phyloP scores from a whole-genome alignment of 2,797 vertebrate species.

The Pseudomugil tenellus region DNA sequence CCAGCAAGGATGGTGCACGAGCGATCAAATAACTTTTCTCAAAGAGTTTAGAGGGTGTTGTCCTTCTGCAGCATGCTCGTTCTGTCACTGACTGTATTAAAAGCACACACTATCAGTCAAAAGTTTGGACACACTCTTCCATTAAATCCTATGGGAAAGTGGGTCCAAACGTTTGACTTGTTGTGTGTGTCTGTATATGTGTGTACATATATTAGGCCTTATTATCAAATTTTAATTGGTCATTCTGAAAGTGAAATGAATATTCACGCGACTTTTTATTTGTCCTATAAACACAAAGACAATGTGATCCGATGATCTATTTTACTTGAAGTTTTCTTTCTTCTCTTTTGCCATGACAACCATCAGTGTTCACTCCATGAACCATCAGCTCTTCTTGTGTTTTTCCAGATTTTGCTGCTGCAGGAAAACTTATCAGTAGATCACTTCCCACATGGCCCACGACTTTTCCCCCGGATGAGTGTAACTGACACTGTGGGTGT shows the following conservation, averaged over 20 bases:
- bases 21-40: constrained; percentile 38
- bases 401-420: not conserved
- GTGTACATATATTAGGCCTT: too few species aligned
- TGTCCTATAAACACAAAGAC: not conserved
- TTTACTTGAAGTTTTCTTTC: not conserved
- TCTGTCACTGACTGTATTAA: too few species aligned
- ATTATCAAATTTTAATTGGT: too few species aligned
- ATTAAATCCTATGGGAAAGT: too few species aligned
- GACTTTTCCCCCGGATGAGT: not conserved
- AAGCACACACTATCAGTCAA: too few species aligned
- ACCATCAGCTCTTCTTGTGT: not conserved
- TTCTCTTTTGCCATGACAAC: not conserved
- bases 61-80: not conserved
- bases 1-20: not conserved
- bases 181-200: too few species aligned
- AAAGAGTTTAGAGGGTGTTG: constrained; percentile 11
- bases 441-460: constrained; percentile 16
- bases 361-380: not conserved
- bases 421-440: constrained; percentile 17
- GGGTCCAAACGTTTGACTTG: too few species aligned
- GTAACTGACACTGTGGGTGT: not conserved
- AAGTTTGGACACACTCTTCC: too few species aligned
- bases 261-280: not conserved
- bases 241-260: too few species aligned
- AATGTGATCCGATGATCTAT: not conserved